Evolutionary conservation across 2,797 vertebrate species (phyloP).

Genomic region (Morelia viridis): DNA sequence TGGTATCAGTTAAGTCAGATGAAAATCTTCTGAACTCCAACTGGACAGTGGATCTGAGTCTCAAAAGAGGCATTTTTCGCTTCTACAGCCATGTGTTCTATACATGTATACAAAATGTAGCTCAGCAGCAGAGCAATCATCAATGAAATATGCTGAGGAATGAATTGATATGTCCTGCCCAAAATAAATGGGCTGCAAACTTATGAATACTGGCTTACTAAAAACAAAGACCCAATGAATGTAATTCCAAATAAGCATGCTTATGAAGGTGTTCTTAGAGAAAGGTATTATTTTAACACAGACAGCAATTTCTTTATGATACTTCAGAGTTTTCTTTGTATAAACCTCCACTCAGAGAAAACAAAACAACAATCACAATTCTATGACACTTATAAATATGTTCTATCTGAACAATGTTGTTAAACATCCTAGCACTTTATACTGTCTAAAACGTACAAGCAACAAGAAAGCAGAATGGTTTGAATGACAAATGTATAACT

Average conservation of each 20-base stretch:
- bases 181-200: conserved; percentile 15
- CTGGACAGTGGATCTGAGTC: background rate
- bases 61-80: conserved; percentile 40
- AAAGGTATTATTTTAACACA: background rate
- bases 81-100: background rate
- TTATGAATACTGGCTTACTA: background rate
- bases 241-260: background rate
- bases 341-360: background rate
- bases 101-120: conserved; percentile 39
- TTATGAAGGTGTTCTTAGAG: background rate
- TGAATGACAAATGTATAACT: background rate
- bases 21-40: conserved; percentile 46
- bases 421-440: background rate
- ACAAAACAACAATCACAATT: background rate
- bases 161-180: conserved; percentile 40
- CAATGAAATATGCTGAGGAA: conserved; percentile 51
- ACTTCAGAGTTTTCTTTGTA: too few relatives aligned
- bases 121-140: conserved; percentile 35
- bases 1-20: background rate
- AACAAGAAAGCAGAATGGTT: background rate
- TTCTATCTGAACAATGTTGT: background rate
- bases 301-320: background rate
- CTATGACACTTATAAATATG: background rate
- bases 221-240: background rate
- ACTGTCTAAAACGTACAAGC: background rate